phyloP scores from a whole-genome alignment of 2,797 vertebrate species.

The Mycteria americana region DNA sequence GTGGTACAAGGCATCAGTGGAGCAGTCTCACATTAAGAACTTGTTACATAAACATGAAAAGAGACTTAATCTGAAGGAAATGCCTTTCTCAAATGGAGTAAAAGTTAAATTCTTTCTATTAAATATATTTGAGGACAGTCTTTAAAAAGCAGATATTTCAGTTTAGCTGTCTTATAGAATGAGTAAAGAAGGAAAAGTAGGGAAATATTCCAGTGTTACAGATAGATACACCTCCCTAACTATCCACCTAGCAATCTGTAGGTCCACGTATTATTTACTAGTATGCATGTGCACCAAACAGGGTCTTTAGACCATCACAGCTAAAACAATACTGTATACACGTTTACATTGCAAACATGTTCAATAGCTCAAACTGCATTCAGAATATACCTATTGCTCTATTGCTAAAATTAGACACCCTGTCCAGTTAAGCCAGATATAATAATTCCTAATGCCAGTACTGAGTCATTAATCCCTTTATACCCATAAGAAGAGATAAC shows the following conservation, averaged over 20 bases:
- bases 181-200: background rate
- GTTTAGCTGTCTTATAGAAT: background rate
- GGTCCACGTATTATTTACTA: background rate
- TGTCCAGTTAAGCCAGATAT: constrained; percentile 7
- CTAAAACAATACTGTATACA: background rate
- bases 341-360: background rate
- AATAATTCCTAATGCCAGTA: constrained; percentile 15
- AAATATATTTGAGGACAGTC: background rate
- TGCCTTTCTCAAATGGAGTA: background rate
- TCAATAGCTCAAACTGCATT: background rate
- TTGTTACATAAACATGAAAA: background rate
- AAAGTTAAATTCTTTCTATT: background rate
- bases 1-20: background rate
- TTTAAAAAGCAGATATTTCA: background rate
- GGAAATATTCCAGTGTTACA: background rate
- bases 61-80: background rate
- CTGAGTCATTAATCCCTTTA: constrained; percentile 36
- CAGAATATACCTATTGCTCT: background rate
- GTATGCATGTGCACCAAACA: background rate
- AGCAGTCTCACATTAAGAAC: background rate
- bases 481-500: background rate
- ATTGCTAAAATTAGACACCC: constrained; percentile 3
- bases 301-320: background rate
- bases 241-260: background rate
- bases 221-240: background rate